Evolutionary conservation across 2,113 vertebrate species (phyloP).

Genomic region (Globicephala melas): DNA sequence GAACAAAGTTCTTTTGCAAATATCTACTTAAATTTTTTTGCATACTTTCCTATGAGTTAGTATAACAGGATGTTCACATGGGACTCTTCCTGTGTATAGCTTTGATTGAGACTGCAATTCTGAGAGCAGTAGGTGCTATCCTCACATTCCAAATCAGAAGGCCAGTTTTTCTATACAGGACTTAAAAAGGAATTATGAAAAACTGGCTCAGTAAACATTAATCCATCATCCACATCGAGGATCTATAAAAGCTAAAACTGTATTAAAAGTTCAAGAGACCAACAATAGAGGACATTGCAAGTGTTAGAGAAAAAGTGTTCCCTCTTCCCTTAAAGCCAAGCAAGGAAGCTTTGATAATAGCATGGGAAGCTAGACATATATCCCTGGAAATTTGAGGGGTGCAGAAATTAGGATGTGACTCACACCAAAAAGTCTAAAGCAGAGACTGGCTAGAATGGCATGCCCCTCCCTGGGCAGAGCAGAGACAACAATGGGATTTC

Average conservation of each 20-base stretch:
- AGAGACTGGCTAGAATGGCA: background rate
- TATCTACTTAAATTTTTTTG: background rate
- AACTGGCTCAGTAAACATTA: background rate
- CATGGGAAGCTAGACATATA: background rate
- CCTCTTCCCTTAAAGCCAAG: background rate
- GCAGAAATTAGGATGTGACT: background rate
- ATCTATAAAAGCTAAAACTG: background rate
- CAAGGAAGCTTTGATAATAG: background rate
- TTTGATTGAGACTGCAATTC: background rate
- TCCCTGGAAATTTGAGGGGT: background rate
- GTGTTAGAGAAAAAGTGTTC: background rate
- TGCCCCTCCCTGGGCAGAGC: background rate
- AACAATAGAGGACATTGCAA: background rate
- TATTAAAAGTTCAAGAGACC: background rate
- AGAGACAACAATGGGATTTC: background rate
- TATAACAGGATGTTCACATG: background rate
- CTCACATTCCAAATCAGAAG: background rate
- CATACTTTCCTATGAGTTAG: background rate
- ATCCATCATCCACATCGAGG: background rate
- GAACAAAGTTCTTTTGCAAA: background rate
- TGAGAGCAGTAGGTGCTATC: background rate
- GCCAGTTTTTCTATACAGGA: background rate
- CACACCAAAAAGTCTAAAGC: background rate
- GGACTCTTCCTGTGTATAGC: background rate
- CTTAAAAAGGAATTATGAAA: background rate